phyloP scores from a whole-genome alignment of 2,113 vertebrate genomes.

The Rafetus swinhoei region DNA sequence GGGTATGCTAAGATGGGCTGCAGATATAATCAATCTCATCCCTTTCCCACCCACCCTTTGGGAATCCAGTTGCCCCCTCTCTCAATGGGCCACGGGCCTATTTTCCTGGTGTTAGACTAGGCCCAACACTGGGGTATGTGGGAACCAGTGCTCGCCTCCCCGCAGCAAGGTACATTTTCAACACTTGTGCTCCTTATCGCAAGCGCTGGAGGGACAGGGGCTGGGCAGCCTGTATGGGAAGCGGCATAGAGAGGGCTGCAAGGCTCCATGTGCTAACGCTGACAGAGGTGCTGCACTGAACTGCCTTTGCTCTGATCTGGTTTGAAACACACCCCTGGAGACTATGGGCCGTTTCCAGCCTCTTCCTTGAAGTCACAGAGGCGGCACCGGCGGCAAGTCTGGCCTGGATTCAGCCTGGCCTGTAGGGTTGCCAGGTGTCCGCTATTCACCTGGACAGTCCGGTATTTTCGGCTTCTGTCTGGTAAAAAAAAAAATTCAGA shows the following conservation, averaged over 20 bases:
- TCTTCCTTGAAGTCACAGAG: not conserved
- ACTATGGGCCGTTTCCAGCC: not conserved
- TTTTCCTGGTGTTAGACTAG: not conserved
- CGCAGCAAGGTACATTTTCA: not conserved
- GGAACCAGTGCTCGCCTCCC: not conserved
- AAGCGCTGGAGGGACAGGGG: not conserved
- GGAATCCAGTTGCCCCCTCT: not conserved
- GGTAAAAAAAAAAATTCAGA: no score
- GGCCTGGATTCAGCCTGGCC: not conserved
- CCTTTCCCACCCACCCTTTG: not conserved
- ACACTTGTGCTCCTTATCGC: not conserved
- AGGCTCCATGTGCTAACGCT: not conserved
- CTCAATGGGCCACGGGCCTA: not conserved
- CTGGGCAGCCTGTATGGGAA: not conserved
- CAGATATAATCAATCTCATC: fast-evolving
- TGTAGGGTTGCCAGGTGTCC: no score
- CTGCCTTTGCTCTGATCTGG: not conserved
- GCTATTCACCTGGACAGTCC: no score
- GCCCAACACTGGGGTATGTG: fast-evolving
- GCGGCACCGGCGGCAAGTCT: not conserved
- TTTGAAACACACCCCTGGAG: not conserved
- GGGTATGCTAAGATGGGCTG: not conserved
- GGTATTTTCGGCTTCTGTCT: no score
- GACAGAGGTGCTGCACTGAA: not conserved
- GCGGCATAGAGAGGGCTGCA: not conserved